Conservation (phyloP, 2,797 vertebrate genomes). For the Erithacus rubecula region DNA sequence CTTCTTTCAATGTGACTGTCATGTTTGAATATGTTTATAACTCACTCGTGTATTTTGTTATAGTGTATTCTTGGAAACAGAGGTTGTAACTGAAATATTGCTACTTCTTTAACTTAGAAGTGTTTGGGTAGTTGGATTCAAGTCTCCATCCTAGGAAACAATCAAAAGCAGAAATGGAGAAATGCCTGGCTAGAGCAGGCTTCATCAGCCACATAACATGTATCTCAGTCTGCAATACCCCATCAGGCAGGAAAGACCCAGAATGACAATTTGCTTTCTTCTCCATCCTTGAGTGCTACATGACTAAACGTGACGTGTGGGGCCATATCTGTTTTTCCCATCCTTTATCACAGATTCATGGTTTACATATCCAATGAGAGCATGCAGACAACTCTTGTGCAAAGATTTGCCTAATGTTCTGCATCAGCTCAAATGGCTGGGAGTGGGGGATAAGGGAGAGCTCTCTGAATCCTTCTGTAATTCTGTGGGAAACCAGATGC, state of each 20-base stretch:
- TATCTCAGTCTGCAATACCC: neutral
- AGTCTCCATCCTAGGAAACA: neutral
- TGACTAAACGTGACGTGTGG: fast-evolving
- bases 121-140: neutral
- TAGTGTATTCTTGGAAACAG: neutral
- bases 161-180: neutral
- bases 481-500: constrained; percentile 6
- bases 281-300: neutral
- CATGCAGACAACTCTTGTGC: neutral
- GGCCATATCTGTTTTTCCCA: neutral
- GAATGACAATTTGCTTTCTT: neutral
- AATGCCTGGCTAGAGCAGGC: neutral
- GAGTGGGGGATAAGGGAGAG: neutral
- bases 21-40: neutral
- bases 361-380: neutral
- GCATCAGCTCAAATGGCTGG: neutral
- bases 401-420: neutral
- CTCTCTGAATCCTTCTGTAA: neutral
- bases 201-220: neutral
- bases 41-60: neutral
- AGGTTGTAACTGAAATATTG: neutral
- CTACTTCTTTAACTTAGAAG: neutral
- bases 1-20: neutral
- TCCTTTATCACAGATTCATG: neutral
- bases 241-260: neutral